Conservation (phyloP, 1,140 invertebrate genomes). For the Drosophila pandora region DNA sequence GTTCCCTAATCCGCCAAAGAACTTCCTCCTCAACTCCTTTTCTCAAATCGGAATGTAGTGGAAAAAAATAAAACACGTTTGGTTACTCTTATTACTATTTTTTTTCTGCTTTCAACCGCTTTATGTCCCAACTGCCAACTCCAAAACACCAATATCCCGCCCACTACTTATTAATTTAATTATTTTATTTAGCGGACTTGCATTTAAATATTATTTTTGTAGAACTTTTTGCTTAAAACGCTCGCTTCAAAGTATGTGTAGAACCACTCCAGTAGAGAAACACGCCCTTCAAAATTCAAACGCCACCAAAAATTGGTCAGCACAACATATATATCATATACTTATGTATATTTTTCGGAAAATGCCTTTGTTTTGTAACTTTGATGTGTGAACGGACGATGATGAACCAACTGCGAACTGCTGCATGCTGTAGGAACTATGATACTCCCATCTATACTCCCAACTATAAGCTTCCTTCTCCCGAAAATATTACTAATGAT, state of each 20-base stretch:
- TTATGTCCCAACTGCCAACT: neutral
- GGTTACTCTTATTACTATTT: conserved; percentile 14
- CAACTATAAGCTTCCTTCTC: conserved; percentile 22
- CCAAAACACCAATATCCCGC: neutral
- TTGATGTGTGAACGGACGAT: neutral
- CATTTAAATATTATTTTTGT: neutral
- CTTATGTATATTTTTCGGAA: neutral
- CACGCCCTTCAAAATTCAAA: neutral
- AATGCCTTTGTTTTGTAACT: neutral
- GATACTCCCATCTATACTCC: conserved; percentile 1
- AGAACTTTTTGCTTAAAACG: neutral
- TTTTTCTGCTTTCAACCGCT: conserved; percentile 4
- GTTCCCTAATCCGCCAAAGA: conserved; percentile 3
- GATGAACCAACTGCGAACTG: conserved; percentile 8
- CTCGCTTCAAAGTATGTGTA: neutral
- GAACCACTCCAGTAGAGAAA: neutral
- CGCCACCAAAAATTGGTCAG: neutral
- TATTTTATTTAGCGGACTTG: no score
- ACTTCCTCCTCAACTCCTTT: conserved; percentile 3
- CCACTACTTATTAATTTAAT: no score
- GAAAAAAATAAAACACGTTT: conserved; percentile 6
- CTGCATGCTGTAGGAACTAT: conserved; percentile 66
- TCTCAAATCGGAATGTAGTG: conserved; percentile 31
- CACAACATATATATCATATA: neutral
- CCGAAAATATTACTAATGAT: conserved; percentile 26